Percentiles rank a stretch among this genome's conserved stretches.
Conservation (phyloP, 2,888 invertebrate species). For the Dicroscelio sp. region DNA sequence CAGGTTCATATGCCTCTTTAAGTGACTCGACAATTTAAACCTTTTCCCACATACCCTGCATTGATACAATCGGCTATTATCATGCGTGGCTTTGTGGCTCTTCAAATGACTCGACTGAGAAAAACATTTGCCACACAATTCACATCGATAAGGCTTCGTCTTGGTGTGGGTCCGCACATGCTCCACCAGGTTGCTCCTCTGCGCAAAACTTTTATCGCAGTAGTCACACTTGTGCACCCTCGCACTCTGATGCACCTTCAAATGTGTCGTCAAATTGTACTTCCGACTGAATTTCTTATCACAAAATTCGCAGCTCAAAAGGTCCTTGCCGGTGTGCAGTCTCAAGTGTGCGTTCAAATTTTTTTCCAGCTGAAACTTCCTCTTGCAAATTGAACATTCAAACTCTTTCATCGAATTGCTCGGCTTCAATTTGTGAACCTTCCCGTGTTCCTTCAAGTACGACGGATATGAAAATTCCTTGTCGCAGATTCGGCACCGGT, state of each 20-base stretch:
- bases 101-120: conserved; percentile 91
- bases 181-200: conserved; percentile 90
- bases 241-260: conserved; percentile 89
- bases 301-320: conserved; percentile 90
- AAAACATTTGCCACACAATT: conserved; percentile 89
- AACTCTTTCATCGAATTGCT: conserved; percentile 77
- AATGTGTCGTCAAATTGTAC: conserved; percentile 90
- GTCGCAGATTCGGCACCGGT: conserved; percentile 90
- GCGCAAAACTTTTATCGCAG: conserved; percentile 89
- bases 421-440: conserved; percentile 87
- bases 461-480: conserved; percentile 91
- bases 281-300: conserved; percentile 90
- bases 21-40: conserved; percentile 90
- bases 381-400: conserved; percentile 89
- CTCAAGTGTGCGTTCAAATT: conserved; percentile 89
- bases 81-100: conserved; percentile 89
- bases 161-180: conserved; percentile 90
- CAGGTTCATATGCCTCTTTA: conserved; percentile 90
- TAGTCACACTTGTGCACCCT: conserved; percentile 90
- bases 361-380: conserved; percentile 89
- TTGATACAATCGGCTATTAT: conserved; percentile 88
- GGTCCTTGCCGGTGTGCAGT: conserved; percentile 89
- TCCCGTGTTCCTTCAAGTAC: conserved; percentile 90
- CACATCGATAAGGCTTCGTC: conserved; percentile 90
- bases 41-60: conserved; percentile 90